Percentiles rank a stretch among this genome's conserved stretches.
These are phyloP conservation scores for Ptycholaimellus sp. DNA, from an alignment of 2,888 invertebrate species.

Conservation along the genomic window DNA sequence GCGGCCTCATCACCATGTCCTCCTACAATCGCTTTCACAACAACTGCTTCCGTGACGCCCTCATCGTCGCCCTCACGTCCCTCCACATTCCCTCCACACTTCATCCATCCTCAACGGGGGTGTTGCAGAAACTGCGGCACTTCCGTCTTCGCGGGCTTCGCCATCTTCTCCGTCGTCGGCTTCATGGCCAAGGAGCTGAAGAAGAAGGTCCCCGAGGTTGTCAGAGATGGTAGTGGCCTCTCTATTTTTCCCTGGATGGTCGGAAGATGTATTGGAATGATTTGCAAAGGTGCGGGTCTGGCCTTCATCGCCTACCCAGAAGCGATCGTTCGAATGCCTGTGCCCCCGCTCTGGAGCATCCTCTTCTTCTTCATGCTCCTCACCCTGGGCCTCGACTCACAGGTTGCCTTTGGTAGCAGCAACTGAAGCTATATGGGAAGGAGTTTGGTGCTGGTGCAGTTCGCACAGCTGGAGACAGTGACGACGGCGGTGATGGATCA, in stretches of 20 bases:
- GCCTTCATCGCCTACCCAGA: constrained; percentile 4
- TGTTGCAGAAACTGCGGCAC: constrained; percentile 4
- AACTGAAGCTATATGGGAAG: too few relatives aligned
- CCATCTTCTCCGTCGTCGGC: too few relatives aligned
- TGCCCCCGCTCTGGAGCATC: neutral
- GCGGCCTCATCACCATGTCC: constrained; percentile 24
- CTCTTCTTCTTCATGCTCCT: constrained; percentile 4
- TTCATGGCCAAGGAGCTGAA: constrained; percentile 1
- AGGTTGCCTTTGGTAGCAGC: too few relatives aligned
- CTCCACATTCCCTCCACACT: too few relatives aligned
- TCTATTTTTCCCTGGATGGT: too few relatives aligned
- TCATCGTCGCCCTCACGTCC: constrained; percentile 1
- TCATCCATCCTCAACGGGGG: too few relatives aligned
- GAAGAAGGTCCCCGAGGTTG: neutral
- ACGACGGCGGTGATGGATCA: constrained; percentile 2
- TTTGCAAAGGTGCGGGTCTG: constrained; percentile 1
- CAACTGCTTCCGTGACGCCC: constrained; percentile 36
- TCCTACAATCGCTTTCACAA: constrained; percentile 20
- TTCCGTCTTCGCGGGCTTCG: too few relatives aligned
- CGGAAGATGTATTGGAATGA: too few relatives aligned
- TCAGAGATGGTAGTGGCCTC: too few relatives aligned
- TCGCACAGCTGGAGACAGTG: constrained; percentile 2
- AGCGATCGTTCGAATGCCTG: constrained; percentile 1
- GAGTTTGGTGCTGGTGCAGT: too few relatives aligned
- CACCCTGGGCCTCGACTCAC: constrained; percentile 3